Conservation (phyloP, 2,113 vertebrate species). For the Rhineura floridana region DNA sequence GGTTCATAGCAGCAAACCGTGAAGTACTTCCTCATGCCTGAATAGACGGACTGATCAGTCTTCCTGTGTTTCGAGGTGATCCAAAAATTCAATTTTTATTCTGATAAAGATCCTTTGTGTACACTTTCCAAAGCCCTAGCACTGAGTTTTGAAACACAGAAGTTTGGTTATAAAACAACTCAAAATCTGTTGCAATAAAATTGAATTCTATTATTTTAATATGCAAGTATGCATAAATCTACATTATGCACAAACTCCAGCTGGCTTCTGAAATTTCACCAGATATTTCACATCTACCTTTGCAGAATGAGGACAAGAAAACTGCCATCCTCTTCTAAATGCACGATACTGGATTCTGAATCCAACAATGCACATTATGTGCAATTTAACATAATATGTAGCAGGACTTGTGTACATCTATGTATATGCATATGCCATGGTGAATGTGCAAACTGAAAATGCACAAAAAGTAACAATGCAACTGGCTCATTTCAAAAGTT, state of each 20-base stretch:
- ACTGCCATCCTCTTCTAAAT: not conserved
- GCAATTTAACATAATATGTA: too few relatives aligned
- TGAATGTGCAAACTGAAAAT: too few relatives aligned
- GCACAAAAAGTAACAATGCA: not conserved
- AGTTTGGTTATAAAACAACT: not conserved
- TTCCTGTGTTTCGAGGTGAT: not conserved
- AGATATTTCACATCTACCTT: not conserved
- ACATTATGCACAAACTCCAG: not conserved
- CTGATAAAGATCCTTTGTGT: not conserved
- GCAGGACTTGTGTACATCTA: too few relatives aligned
- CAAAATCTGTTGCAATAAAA: not conserved
- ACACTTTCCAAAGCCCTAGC: not conserved
- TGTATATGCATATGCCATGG: not conserved
- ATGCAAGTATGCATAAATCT: not conserved
- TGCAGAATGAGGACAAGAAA: not conserved
- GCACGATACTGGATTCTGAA: not conserved
- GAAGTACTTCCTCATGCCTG: not conserved
- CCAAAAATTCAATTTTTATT: not conserved
- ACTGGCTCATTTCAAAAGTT: not conserved
- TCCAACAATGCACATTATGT: not conserved
- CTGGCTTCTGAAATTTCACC: not conserved
- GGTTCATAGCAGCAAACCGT: not conserved
- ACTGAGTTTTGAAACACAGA: not conserved
- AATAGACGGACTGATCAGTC: not conserved
- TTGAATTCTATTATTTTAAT: not conserved